Base-by-base conservation (phyloP, 2,113 vertebrate species). In the Phaethon lepturus region DNA sequence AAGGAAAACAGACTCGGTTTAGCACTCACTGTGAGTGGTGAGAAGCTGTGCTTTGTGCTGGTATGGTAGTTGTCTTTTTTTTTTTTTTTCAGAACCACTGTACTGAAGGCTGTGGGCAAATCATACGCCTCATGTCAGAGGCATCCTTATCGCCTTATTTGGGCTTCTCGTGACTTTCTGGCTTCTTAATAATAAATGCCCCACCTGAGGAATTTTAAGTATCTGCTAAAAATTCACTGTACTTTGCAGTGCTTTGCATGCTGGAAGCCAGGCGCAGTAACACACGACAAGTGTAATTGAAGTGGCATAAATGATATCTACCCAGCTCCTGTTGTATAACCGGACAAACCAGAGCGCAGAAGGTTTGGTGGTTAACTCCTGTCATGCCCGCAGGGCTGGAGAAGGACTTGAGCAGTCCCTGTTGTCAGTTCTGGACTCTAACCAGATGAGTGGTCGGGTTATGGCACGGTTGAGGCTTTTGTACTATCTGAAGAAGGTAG, bases 81-180 rank as follows among this genome's bases (percentile, higher is more conserved):
- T 53, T 17, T 40, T 53, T 42, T n/a, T 17, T 17, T n/a, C 26
- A 25, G 45, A 79, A 31, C 14, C n/a, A 2, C 40, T 50, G 13
- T 26, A 22, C 7, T 33, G 58, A 79, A 67, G 38, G 20, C 40
- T 64, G 59, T 20, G n/a, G 59, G 42, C 31, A 29, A 84, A 92
- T 77, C 3, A 1, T 10, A 10, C 0, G 0, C 17, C 15, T 3
- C 0, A 0, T 20, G 31, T 59, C 22, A 45, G 81, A 78, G 63
- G 56, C 33, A 53, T 63, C 40, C 7, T 55, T 67, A 31, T n/a
- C 67, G 52, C 60, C n/a, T 77, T 67, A 5, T 20, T 42, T 33
- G 53, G 33, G 28, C 28, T 91, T 74, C 55, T 77, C 23, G 1
- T 35, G 26, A 29, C 42, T 66, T 64, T n/a, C 20, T 81, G 60